Conservation (phyloP, 2,797 vertebrate species). For the Clarias pachynema region DNA sequence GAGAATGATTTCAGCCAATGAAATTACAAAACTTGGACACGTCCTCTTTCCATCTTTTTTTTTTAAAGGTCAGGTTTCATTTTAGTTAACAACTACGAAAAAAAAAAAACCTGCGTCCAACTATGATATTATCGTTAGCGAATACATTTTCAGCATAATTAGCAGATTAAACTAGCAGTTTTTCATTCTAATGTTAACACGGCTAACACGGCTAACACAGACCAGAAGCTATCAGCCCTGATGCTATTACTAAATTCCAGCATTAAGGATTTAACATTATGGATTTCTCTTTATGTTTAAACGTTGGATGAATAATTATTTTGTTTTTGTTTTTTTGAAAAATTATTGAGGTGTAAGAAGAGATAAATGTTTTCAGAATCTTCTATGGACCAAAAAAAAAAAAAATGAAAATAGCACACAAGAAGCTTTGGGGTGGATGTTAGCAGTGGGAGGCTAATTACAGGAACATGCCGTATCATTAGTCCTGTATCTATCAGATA, state of each 20-base stretch:
- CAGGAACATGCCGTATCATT: slow-evolving; percentile 26
- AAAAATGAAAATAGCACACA: background rate
- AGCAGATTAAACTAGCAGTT: background rate
- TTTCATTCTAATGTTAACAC: background rate
- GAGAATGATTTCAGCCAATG: background rate
- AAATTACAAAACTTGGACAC: background rate
- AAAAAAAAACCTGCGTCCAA: no score
- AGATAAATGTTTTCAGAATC: background rate
- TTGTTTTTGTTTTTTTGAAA: background rate
- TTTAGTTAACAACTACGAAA: background rate
- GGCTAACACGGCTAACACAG: background rate
- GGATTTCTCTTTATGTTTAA: background rate
- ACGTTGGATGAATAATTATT: background rate
- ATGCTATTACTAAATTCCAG: background rate
- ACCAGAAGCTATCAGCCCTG: no score
- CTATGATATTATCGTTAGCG: background rate
- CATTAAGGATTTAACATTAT: background rate
- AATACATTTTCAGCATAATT: background rate
- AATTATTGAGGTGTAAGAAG: background rate
- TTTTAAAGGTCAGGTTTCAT: background rate
- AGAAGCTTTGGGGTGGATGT: background rate
- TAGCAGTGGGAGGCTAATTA: slow-evolving; percentile 35
- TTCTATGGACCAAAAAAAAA: background rate
- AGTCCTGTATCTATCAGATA: slow-evolving; percentile 16
- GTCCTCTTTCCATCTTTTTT: background rate